Conservation (phyloP, 2,888 invertebrate genomes). For the Augiades crinisus region DNA sequence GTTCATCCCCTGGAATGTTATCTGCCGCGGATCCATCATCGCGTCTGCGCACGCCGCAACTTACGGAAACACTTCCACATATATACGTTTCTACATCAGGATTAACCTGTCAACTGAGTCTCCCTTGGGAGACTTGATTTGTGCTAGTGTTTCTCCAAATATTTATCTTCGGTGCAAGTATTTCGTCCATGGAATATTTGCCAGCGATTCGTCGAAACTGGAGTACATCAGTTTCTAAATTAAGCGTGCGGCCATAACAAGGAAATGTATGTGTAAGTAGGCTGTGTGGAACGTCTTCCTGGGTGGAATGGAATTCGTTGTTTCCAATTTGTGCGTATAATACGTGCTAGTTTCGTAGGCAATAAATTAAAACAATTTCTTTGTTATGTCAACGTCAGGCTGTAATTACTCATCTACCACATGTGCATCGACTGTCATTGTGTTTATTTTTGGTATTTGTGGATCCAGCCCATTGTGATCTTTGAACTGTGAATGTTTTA, state of each 20-base stretch:
- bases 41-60: conserved; percentile 9
- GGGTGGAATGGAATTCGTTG: conserved; percentile 9
- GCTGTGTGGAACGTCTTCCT: conserved; percentile 15
- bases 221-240: conserved; percentile 22
- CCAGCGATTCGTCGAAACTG: conserved; percentile 2
- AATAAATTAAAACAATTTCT: conserved; percentile 15
- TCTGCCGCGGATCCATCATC: conserved; percentile 29
- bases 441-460: background rate
- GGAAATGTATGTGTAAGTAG: conserved; percentile 26
- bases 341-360: conserved; percentile 10
- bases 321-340: conserved; percentile 18
- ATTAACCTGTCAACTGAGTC: conserved; percentile 20
- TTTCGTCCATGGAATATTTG: conserved; percentile 5
- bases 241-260: conserved; percentile 27
- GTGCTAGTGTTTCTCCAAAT: conserved; percentile 19
- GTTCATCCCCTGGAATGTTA: conserved; percentile 25
- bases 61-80: conserved; percentile 13
- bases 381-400: conserved; percentile 12
- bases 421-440: background rate
- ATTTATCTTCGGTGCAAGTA: background rate
- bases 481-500: conserved; percentile 5
- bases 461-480: background rate
- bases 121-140: conserved; percentile 21
- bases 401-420: conserved; percentile 10
- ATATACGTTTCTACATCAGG: background rate